phyloP scores from a whole-genome alignment of 2,797 vertebrate genomes.

The Poecilia velifera region DNA sequence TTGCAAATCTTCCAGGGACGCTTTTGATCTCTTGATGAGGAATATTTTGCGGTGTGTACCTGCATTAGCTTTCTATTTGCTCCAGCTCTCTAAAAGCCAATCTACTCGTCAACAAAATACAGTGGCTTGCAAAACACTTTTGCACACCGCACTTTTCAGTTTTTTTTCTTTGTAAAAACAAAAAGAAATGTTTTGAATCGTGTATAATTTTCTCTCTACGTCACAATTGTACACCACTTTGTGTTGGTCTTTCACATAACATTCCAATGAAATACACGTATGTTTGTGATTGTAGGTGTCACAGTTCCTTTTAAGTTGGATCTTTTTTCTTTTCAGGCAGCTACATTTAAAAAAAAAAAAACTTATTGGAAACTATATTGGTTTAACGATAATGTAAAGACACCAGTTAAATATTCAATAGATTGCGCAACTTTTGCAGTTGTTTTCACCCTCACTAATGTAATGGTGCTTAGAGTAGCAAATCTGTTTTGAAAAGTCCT shows the following conservation, averaged over 20 bases:
- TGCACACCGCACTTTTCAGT: too few species aligned
- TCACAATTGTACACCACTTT: too few species aligned
- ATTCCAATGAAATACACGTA: too few species aligned
- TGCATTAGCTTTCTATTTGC: background rate
- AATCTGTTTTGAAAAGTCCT: background rate
- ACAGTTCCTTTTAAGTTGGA: background rate
- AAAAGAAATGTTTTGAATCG: too few species aligned
- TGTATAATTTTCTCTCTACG: too few species aligned
- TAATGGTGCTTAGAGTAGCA: background rate
- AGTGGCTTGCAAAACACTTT: too few species aligned
- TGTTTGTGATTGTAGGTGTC: background rate
- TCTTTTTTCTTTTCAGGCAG: background rate
- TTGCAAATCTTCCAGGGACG: conserved; percentile 91
- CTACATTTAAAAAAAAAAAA: background rate
- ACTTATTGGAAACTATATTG: background rate
- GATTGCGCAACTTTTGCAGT: background rate
- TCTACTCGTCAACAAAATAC: background rate
- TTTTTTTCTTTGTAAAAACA: too few species aligned
- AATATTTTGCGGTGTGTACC: conserved; percentile 90
- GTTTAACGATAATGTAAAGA: background rate
- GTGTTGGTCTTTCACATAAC: too few species aligned
- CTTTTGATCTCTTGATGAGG: conserved; percentile 95
- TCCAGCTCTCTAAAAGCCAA: background rate
- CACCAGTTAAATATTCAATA: background rate
- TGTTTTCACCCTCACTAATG: background rate